These are phyloP conservation scores for Pogonomyrmex californicus DNA, from an alignment of 1,140 invertebrate genomes.

Conservation along the genomic window DNA sequence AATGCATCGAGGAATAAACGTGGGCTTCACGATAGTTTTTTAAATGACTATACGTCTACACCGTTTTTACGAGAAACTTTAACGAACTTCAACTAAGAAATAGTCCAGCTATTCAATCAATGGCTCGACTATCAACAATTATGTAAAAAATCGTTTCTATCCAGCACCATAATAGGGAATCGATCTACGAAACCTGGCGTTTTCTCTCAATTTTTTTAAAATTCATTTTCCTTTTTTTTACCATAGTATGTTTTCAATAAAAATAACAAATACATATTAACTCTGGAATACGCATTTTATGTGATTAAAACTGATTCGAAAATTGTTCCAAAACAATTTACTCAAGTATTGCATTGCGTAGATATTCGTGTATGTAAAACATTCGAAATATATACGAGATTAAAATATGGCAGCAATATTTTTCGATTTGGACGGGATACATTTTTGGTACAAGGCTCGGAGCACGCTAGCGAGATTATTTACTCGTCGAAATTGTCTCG, in stretches of 20 bases:
- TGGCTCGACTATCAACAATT: constrained; percentile 24
- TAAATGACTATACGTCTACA: not conserved
- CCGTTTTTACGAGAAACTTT: constrained; percentile 5
- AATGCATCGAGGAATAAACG: not conserved
- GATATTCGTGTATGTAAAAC: constrained; percentile 7
- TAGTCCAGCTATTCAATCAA: constrained; percentile 72
- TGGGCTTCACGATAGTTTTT: not conserved
- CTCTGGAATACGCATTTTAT: constrained; percentile 32
- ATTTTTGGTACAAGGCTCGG: constrained; percentile 1
- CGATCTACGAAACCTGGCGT: constrained; percentile 55
- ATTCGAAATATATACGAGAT: not conserved
- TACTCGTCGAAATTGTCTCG: not conserved
- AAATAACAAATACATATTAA: constrained; percentile 44
- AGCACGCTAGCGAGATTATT: not conserved
- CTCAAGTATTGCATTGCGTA: not conserved
- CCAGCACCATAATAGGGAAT: constrained; percentile 39
- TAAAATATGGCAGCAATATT: constrained; percentile 49
- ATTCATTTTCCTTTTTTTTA: not conserved
- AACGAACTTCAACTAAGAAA: constrained; percentile 54
- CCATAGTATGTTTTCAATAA: not conserved
- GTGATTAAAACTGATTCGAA: not conserved
- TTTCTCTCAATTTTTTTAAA: not conserved
- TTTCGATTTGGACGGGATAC: constrained; percentile 36
- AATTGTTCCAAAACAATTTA: constrained; percentile 22
- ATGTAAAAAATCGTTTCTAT: constrained; percentile 29